phyloP scores from a whole-genome alignment of 2,797 vertebrate genomes.

The Bradypodion ventrale region DNA sequence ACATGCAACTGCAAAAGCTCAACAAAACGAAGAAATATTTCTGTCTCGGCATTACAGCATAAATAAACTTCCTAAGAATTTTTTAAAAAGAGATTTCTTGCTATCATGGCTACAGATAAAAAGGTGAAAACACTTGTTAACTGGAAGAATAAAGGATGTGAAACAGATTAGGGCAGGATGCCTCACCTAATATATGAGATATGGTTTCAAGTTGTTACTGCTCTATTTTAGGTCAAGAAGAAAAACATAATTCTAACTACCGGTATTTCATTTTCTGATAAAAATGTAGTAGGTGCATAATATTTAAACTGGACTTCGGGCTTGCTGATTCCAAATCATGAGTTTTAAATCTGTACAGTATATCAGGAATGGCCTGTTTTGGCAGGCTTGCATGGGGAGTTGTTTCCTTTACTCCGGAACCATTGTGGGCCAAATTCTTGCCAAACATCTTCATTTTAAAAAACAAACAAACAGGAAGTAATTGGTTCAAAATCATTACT shows the following conservation, averaged over 20 bases:
- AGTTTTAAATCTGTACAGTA: not conserved
- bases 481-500: no score
- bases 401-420: no score
- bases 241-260: not conserved
- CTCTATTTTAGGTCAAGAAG: not conserved
- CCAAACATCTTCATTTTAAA: no score
- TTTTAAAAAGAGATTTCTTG: not conserved
- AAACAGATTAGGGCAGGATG: not conserved
- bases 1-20: no score
- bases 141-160: no score
- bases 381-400: no score
- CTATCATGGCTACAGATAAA: not conserved
- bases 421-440: no score
- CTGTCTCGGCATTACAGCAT: not conserved
- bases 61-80: not conserved
- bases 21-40: not conserved
- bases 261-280: not conserved
- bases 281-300: not conserved
- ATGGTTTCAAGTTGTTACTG: not conserved
- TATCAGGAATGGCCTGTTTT: no score
- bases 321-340: not conserved
- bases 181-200: not conserved
- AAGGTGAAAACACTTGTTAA: not conserved
- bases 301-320: not conserved
- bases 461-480: no score